Base-by-base conservation (phyloP, 2,888 invertebrate species). In the Alloplasta piceator region DNA sequence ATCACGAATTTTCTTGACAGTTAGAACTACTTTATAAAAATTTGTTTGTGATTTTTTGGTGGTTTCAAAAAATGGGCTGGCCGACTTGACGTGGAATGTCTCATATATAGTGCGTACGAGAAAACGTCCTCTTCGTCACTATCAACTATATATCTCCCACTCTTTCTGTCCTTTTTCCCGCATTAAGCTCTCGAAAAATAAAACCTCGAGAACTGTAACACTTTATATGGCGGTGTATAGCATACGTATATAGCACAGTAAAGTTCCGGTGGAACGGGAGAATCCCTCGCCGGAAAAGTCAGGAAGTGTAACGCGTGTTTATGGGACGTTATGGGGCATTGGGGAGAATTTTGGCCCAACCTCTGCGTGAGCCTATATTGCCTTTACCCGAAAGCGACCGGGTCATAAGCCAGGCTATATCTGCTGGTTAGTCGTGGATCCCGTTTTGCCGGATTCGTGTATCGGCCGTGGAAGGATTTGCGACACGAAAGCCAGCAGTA, bases 301-400 rank as follows among this genome's bases (percentile, higher is more conserved):
- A 52, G 78, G 39, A 68, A 78, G 73, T 68, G 61, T 74, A 74
- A 79, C 68, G 39, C 68, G 68, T 74, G 78, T 79, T 79, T 74
- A 79, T 74, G 73, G 43, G 10, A 70, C 56, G 56, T 73, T 73
- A 73, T 78, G 56, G 72, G 43, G 7, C 12, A 5, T 12, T 12
- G 56, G 43, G 46, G 56, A 43, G 52, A 66, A 66, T 52, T 52
- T 64, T 41, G 38, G 6, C 36, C 67, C 3, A 39, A 38, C 60
- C 39, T 39, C 60, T 39, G 26, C 12, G 38, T 39, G 38, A 14
- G 12, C 39, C 12, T 39, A 5, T 4, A 6, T 6, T 7, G 26
- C 6, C 6, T 6, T 9, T 0, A 9, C 10, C 10, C 9, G 36
- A 56, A 5, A 36, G 38, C 56, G 43, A 43, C 16, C 10, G 41